phyloP scores from a whole-genome alignment of 2,113 vertebrate genomes.

The Oncorhynchus mykiss region DNA sequence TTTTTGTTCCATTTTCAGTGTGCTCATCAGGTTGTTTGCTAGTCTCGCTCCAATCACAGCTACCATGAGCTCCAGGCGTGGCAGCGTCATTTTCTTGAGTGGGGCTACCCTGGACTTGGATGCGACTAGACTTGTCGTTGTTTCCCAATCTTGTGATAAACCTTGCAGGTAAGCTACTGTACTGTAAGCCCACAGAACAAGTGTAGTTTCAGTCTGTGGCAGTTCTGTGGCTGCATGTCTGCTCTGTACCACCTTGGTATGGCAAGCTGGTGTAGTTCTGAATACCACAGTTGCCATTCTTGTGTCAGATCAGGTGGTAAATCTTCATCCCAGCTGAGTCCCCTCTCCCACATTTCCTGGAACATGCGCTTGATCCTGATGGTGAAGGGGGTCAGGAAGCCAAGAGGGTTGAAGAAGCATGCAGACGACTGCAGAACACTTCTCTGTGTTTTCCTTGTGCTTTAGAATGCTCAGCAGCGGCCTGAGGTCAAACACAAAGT shows the following conservation, averaged over 20 bases:
- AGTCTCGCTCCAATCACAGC: neutral
- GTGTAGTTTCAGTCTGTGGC: too few species aligned
- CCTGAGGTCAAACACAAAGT: too few species aligned
- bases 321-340: neutral
- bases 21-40: neutral
- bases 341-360: slow-evolving; percentile 1
- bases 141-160: neutral
- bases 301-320: neutral
- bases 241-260: slow-evolving; percentile 4
- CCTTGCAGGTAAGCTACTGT: neutral
- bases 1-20: neutral
- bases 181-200: too few species aligned
- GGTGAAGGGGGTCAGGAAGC: neutral
- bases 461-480: too few species aligned
- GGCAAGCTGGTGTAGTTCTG: neutral
- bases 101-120: slow-evolving; percentile 10
- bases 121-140: too few species aligned
- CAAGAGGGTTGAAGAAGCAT: neutral
- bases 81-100: slow-evolving; percentile 6
- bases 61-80: neutral
- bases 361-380: too few species aligned
- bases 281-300: slow-evolving; percentile 7
- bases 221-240: too few species aligned
- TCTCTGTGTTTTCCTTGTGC: too few species aligned
- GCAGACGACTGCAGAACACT: neutral